A percentile compares a stretch with the other conserved stretches of the same genome.
These are phyloP conservation scores for Sphaerophoria taeniata DNA, from an alignment of 2,888 invertebrate genomes.

Conservation along the genomic window DNA sequence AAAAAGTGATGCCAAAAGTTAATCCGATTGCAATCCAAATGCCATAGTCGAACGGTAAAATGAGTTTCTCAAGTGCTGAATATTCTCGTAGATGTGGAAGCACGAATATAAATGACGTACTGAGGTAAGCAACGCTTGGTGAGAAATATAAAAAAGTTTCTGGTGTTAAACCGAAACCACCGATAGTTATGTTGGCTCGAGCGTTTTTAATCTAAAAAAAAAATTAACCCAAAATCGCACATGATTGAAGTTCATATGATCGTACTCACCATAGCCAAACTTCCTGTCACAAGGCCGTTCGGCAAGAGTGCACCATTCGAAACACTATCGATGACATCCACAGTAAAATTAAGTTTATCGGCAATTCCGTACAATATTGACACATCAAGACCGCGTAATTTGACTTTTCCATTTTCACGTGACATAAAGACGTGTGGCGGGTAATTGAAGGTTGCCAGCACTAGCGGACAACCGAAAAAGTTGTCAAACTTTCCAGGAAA, in stretches of 20 bases:
- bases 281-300: conserved; percentile 79
- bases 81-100: conserved; percentile 50
- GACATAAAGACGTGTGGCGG: conserved; percentile 43
- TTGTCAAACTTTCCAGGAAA: conserved; percentile 51
- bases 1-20: conserved; percentile 43
- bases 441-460: conserved; percentile 43
- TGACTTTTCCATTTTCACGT: background rate
- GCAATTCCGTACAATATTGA: conserved; percentile 40
- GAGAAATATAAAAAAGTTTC: conserved; percentile 51
- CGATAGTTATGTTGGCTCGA: conserved; percentile 56
- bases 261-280: conserved; percentile 77
- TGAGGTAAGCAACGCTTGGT: conserved; percentile 29
- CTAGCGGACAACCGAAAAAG: conserved; percentile 49
- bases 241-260: too few relatives aligned
- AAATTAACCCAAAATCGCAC: too few relatives aligned
- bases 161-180: conserved; percentile 47
- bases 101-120: conserved; percentile 54
- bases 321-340: conserved; percentile 5
- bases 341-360: conserved; percentile 43
- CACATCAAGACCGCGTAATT: conserved; percentile 42
- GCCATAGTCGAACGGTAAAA: conserved; percentile 34
- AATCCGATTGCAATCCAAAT: conserved; percentile 52
- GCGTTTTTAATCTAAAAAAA: conserved; percentile 45
- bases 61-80: conserved; percentile 49
- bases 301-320: conserved; percentile 75